A percentile compares a stretch with the other conserved stretches of the same genome.
Conservation (phyloP, 1,140 invertebrate species). For the Stenopsyche tienmushanensis region DNA sequence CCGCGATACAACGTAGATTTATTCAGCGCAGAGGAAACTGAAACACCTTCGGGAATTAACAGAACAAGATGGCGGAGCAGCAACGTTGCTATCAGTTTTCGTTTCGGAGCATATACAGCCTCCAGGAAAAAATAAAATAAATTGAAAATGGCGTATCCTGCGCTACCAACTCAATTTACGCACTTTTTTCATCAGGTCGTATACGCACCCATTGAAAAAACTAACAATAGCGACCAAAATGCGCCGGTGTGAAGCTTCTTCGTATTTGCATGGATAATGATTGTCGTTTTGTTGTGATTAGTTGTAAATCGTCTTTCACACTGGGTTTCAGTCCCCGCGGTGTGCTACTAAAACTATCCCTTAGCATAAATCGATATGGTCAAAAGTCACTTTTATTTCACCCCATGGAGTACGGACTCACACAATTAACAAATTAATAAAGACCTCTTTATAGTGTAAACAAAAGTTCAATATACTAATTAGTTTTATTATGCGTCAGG, state of each 20-base stretch:
- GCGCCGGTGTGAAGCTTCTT: too few species aligned
- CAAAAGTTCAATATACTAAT: conserved; percentile 28
- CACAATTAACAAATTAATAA: conserved; percentile 28
- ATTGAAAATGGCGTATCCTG: conserved; percentile 34
- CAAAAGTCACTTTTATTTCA: neutral
- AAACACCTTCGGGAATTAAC: conserved; percentile 41
- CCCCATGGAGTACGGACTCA: neutral
- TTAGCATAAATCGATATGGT: conserved; percentile 4
- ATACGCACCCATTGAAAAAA: neutral
- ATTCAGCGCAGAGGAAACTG: conserved; percentile 34
- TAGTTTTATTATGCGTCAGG: conserved; percentile 6
- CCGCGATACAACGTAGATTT: conserved; percentile 39
- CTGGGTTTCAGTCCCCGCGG: too few species aligned
- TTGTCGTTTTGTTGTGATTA: too few species aligned
- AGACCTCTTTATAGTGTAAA: conserved; percentile 21
- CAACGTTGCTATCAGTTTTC: conserved; percentile 34
- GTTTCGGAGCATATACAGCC: conserved; percentile 35
- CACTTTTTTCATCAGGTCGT: neutral
- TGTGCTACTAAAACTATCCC: too few species aligned
- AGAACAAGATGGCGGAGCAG: conserved; percentile 37
- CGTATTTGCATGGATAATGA: too few species aligned
- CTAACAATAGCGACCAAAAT: neutral
- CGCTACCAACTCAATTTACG: conserved; percentile 11
- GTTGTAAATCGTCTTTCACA: too few species aligned
- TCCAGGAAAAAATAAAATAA: conserved; percentile 23